Evolutionary conservation across 2,888 invertebrate species (phyloP), one percentile per base, ranked within the genome.

Genomic region (Belgica antarctica): DNA sequence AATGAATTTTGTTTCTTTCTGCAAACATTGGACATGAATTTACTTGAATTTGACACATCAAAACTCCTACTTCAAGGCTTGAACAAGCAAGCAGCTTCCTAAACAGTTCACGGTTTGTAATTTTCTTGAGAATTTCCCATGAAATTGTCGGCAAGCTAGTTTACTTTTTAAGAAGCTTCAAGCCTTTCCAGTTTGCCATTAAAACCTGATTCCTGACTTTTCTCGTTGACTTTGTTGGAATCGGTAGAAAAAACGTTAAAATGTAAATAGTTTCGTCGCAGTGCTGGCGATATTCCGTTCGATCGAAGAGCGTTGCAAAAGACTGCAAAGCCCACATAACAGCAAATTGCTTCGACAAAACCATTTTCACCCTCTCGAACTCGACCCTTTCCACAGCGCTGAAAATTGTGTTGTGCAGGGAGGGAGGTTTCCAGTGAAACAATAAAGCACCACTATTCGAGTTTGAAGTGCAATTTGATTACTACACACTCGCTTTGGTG

Each of bases 71-170:
- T n/a, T n/a, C n/a, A n/a, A n/a, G n/a, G n/a, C n/a, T n/a, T n/a
- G n/a, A n/a, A n/a, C n/a, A n/a, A n/a, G n/a, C n/a, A n/a, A n/a
- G n/a, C n/a, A n/a, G n/a, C n/a, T n/a, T n/a, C n/a, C n/a, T n/a
- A n/a, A 34, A 34, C 12, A 34, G 34, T 34, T 41, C 15, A n/a
- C 41, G 3, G 41, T n/a, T 41, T 41, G 41, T 41, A 41, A 41
- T 41, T 5, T 41, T 15, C 12, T 41, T 41, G 4, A 2, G 41
- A 15, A 41, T n/a, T 41, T 41, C 41, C 41, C 41, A 10, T 41
- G 41, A 41, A 41, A 41, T 41, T 41, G 41, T n/a, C 41, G 41
- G 41, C n/a, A 41, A 41, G 15, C 3, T 41, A 31, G n/a, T n/a
- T n/a, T n/a, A 41, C 41, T n/a, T 41, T 41, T 15, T 10, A n/a